phyloP scores from a whole-genome alignment of 2,888 invertebrate genomes.

The Dendrolimus houi region DNA sequence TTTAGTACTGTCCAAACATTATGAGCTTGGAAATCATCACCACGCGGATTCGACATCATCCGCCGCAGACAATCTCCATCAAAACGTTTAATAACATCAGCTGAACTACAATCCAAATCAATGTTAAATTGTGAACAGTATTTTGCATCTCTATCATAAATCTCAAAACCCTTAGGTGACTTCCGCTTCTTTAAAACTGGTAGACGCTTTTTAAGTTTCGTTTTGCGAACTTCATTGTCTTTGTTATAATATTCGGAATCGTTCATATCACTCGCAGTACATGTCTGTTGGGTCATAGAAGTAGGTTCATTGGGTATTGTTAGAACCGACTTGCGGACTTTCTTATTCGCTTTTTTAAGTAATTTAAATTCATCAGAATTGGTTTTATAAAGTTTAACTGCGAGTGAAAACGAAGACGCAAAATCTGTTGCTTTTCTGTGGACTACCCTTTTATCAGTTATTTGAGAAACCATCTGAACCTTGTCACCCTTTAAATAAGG shows the following conservation, averaged over 20 bases:
- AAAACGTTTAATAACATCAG: conserved; percentile 32
- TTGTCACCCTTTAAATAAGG: conserved; percentile 41
- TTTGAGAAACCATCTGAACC: conserved; percentile 34
- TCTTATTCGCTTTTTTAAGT: conserved; percentile 31
- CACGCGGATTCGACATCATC: conserved; percentile 1
- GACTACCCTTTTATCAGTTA: conserved; percentile 40
- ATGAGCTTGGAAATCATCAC: conserved; percentile 27
- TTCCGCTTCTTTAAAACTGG: conserved; percentile 23
- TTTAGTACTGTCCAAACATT: conserved; percentile 56
- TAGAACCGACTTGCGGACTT: conserved; percentile 52
- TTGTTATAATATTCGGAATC: conserved; percentile 48
- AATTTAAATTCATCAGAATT: conserved; percentile 53
- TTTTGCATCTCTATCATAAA: conserved; percentile 41
- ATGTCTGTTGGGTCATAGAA: conserved; percentile 28
- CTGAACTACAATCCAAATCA: conserved; percentile 45
- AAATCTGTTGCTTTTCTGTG: conserved; percentile 34
- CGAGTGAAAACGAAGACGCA: conserved; percentile 43
- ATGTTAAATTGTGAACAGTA: conserved; percentile 41
- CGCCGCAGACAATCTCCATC: conserved; percentile 25
- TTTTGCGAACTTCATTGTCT: conserved; percentile 22
- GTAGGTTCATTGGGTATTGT: conserved; percentile 47
- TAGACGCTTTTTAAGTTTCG: conserved; percentile 33
- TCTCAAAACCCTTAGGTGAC: conserved; percentile 28
- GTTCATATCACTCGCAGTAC: conserved; percentile 60
- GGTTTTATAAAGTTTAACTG: conserved; percentile 50